These are phyloP conservation scores for Drosophila setosimentum DNA, from an alignment of 2,888 invertebrate species.

Conservation along the genomic window DNA sequence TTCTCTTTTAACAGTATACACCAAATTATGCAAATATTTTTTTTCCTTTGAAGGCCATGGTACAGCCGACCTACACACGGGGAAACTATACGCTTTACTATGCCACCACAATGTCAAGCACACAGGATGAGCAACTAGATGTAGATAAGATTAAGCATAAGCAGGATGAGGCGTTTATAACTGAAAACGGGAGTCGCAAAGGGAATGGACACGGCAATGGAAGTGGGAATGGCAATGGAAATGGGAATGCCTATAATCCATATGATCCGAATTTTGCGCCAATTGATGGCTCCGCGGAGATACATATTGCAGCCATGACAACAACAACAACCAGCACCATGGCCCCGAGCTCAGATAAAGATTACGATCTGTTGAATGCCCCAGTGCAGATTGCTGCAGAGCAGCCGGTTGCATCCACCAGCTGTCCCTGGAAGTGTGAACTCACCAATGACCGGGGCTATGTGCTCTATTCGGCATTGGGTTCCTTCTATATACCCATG, in stretches of 20 bases:
- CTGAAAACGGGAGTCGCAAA: slow-evolving; percentile 14
- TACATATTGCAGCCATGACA: slow-evolving; percentile 54
- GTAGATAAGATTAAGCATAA: slow-evolving; percentile 68
- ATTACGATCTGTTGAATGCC: slow-evolving; percentile 43
- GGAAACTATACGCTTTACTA: slow-evolving; percentile 85
- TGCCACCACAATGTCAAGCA: slow-evolving; percentile 80
- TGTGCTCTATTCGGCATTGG: slow-evolving; percentile 98
- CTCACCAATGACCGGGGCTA: slow-evolving; percentile 97
- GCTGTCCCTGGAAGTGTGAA: slow-evolving; percentile 94
- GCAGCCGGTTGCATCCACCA: slow-evolving; percentile 66
- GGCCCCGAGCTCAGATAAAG: slow-evolving; percentile 37
- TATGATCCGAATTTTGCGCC: slow-evolving; percentile 78
- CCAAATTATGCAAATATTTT: background rate
- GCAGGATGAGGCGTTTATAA: slow-evolving; percentile 32
- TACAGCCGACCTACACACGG: slow-evolving; percentile 82
- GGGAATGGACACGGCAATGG: background rate
- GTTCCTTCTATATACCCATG: slow-evolving; percentile 99
- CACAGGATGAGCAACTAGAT: slow-evolving; percentile 84
- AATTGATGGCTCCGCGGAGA: slow-evolving; percentile 66
- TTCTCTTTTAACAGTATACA: background rate
- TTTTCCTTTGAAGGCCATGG: slow-evolving; percentile 72
- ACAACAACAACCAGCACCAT: slow-evolving; percentile 27
- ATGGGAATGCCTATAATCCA: slow-evolving; percentile 77
- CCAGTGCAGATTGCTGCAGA: slow-evolving; percentile 47
- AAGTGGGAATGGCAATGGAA: slow-evolving; percentile 22